A percentile compares a stretch with the other conserved stretches of the same genome.
phyloP scores from a whole-genome alignment of 2,113 vertebrate species.

The Nothoprocta perdicaria region DNA sequence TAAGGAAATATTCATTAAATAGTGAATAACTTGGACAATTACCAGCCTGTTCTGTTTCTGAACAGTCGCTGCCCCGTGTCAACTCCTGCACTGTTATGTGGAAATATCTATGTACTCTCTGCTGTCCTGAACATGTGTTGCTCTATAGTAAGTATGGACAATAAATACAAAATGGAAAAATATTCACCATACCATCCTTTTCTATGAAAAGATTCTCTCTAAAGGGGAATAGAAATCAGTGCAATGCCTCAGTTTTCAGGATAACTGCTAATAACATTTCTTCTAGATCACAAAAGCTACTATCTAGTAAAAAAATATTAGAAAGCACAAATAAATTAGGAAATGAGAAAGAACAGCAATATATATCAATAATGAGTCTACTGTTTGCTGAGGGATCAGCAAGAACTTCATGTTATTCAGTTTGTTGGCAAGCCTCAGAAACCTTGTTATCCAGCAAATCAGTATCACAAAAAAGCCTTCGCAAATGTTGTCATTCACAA shows the following conservation, averaged over 20 bases:
- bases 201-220: constrained; percentile 5
- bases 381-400: constrained; percentile 66
- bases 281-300: constrained; percentile 50
- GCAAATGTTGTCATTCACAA: background rate
- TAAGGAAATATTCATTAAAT: background rate
- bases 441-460: constrained; percentile 4
- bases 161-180: constrained; percentile 41
- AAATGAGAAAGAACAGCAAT: constrained; percentile 63
- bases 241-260: constrained; percentile 5
- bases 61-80: background rate
- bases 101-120: fast-evolving
- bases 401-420: constrained; percentile 70
- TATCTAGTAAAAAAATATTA: constrained; percentile 66
- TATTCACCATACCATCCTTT: background rate
- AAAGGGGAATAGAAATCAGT: constrained; percentile 48
- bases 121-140: background rate
- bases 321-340: background rate
- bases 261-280: constrained; percentile 43
- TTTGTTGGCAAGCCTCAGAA: constrained; percentile 60
- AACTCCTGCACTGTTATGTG: background rate
- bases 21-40: background rate
- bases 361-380: constrained; percentile 67
- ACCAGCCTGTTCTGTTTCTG: background rate
- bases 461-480: background rate
- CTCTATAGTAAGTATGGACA: background rate